Evolutionary conservation across 2,888 invertebrate genomes (phyloP), one percentile per base, ranked within the genome.

Genomic region (Panzeria rudis): DNA sequence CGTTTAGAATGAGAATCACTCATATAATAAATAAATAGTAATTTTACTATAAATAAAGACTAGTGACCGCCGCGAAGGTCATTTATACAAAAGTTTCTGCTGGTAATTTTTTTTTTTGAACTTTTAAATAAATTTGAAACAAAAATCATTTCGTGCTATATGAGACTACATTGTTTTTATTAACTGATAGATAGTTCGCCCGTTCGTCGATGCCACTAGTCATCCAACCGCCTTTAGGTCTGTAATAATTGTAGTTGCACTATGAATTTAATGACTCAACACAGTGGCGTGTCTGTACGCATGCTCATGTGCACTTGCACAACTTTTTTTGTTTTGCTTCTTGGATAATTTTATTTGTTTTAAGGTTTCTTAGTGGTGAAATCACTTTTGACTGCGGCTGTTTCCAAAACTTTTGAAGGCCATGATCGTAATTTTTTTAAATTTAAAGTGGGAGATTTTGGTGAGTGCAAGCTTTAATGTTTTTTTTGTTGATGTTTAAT

Each of bases 231-330:
- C 23, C 50, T 62, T 23, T n/a, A 59, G 25, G 59, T 69, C 25
- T 29, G 0, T 54, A 64, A 52, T 56, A 47, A 52, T 68, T 68
- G 29, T 17, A 17, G 66, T 35, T 73, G 13, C 25, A 25, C 54
- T 61, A n/a, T 17, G 29, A 41, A 35, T 68, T 41, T 56, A 38
- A 50, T 68, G 72, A 73, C 72, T 73, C 80, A 68, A 73, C 66
- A 41, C 35, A 54, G 71, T 66, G 23, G 32, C 56, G 61, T 69
- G 47, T 20, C 25, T 59, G 25, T 29, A 25, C 56, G 29, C 20
- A 61, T 56, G 78, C 62, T 29, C 86, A 80, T 72, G 86, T 73
- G 69, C 73, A 83, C 38, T 83, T 81, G 86, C 83, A 77, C 61
- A 84, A 84, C 72, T 76, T 59, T 56, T 2, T 76, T 59, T 56